phyloP scores from a whole-genome alignment of 2,888 invertebrate genomes.

The Leptothorax acervorum region DNA sequence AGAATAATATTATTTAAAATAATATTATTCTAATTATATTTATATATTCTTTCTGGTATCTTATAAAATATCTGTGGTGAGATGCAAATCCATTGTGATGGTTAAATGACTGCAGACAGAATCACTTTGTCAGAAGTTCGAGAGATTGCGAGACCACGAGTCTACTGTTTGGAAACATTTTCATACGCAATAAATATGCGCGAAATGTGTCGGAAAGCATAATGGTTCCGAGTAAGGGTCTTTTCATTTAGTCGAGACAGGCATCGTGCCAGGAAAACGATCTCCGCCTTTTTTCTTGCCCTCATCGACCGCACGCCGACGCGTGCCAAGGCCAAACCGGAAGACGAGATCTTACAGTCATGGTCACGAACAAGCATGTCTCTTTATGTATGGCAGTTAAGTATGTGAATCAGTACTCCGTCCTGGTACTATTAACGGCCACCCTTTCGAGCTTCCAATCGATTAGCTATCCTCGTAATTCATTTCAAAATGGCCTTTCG shows the following conservation, averaged over 20 bases:
- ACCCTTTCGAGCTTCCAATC: not conserved
- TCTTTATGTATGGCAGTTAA: slow-evolving; percentile 15
- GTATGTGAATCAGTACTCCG: not conserved
- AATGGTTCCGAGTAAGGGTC: not conserved
- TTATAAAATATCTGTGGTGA: not conserved
- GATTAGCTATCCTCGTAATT: slow-evolving; percentile 11
- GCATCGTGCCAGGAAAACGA: slow-evolving; percentile 48
- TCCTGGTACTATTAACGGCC: slow-evolving; percentile 17
- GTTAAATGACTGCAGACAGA: not conserved
- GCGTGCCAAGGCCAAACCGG: slow-evolving; percentile 66
- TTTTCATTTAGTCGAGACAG: slow-evolving; percentile 37
- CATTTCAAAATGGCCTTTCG: slow-evolving; percentile 8
- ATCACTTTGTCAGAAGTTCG: not conserved
- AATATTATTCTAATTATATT: not conserved
- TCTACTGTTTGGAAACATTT: not conserved
- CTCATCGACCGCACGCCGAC: slow-evolving; percentile 65
- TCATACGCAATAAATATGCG: not conserved
- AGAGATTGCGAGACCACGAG: not conserved
- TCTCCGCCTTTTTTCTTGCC: slow-evolving; percentile 61
- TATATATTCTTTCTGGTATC: not conserved
- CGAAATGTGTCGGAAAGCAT: not conserved
- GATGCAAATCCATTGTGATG: not conserved
- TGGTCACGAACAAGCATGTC: slow-evolving; percentile 72
- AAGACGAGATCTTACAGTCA: slow-evolving; percentile 69
- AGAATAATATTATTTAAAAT: not conserved